Conservation (phyloP, 2,113 vertebrate genomes). For the Etia nguti region DNA sequence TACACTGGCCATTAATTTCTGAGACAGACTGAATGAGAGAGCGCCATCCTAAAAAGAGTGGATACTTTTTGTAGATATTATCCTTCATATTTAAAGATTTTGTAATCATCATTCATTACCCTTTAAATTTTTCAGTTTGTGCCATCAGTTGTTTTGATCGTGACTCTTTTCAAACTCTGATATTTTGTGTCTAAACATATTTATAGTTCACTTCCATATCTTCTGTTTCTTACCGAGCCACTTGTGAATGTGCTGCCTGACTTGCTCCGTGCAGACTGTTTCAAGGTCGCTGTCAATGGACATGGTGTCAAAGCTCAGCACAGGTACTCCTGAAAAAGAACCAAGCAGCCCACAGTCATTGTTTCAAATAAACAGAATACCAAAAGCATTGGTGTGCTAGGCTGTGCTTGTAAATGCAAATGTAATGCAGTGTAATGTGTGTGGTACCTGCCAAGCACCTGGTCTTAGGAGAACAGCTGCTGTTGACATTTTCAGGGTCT, state of each 20-base stretch:
- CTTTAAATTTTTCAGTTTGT: neutral
- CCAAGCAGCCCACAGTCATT: neutral
- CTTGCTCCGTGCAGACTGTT: constrained; percentile 61
- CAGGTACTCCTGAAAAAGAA: constrained; percentile 53
- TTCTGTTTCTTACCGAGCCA: constrained; percentile 22
- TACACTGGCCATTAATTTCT: neutral
- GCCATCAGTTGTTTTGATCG: neutral
- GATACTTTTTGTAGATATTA: neutral
- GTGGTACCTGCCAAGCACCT: constrained; percentile 65
- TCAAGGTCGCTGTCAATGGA: constrained; percentile 76
- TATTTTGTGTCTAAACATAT: neutral
- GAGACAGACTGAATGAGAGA: constrained; percentile 18
- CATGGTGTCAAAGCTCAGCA: constrained; percentile 66
- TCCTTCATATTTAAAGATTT: neutral
- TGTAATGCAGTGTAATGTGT: neutral
- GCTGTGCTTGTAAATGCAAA: neutral
- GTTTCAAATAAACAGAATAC: neutral
- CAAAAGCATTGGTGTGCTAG: neutral
- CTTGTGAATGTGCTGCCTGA: constrained; percentile 54
- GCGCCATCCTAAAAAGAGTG: constrained; percentile 10
- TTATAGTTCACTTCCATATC: neutral
- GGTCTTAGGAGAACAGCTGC: neutral
- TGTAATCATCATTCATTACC: neutral
- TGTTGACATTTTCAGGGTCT: neutral
- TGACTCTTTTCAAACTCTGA: neutral